phyloP scores from a whole-genome alignment of 2,888 invertebrate species.

The Spialia ferax region DNA sequence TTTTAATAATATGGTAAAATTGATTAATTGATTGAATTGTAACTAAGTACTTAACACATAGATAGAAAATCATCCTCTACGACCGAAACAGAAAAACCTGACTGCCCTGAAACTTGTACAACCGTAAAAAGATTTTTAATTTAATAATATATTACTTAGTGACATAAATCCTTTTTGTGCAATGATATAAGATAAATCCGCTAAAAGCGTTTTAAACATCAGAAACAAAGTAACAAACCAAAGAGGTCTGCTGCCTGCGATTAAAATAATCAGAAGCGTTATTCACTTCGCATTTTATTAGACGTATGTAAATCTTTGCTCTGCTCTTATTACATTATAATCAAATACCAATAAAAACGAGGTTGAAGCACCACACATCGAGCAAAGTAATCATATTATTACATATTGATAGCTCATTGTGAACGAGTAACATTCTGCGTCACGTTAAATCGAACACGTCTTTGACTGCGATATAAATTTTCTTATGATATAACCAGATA shows the following conservation, averaged over 20 bases:
- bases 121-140: no score
- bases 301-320: slow-evolving; percentile 35
- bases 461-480: slow-evolving; percentile 13
- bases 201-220: background rate
- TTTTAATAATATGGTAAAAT: no score
- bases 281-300: slow-evolving; percentile 36
- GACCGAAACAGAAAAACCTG: no score
- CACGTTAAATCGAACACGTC: slow-evolving; percentile 25
- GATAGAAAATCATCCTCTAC: no score
- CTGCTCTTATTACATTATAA: slow-evolving; percentile 27
- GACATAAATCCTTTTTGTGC: no score
- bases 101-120: no score
- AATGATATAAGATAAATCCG: background rate
- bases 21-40: no score
- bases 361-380: slow-evolving; percentile 27
- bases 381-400: slow-evolving; percentile 27
- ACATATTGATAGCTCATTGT: slow-evolving; percentile 33
- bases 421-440: slow-evolving; percentile 31
- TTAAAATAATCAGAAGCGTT: slow-evolving; percentile 24
- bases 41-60: no score
- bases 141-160: no score
- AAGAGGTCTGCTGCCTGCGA: background rate
- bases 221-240: background rate
- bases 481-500: slow-evolving; percentile 30
- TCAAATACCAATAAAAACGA: slow-evolving; percentile 33